Evolutionary conservation across 2,113 vertebrate genomes (phyloP).

Genomic region (Oncorhynchus mykiss): DNA sequence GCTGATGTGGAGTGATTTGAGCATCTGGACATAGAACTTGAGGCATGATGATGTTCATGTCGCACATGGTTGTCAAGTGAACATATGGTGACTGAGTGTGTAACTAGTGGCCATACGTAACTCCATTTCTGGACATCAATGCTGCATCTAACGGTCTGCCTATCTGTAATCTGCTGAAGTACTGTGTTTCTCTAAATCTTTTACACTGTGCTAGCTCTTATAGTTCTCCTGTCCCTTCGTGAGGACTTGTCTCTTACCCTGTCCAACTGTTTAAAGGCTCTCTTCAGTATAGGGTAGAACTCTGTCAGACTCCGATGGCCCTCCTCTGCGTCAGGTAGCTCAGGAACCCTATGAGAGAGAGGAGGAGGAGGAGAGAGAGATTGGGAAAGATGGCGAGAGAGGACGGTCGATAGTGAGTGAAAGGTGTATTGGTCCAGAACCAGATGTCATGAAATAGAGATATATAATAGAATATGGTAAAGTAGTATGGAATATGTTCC

Average conservation of each 20-base stretch:
- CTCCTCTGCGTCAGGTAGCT: constrained; percentile 28
- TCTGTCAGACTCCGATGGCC: constrained; percentile 51
- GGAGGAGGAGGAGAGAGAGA: not conserved
- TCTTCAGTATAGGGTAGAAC: constrained; percentile 54
- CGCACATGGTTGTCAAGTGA: constrained; percentile 55
- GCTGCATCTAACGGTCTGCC: constrained; percentile 53
- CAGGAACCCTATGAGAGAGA: constrained; percentile 20
- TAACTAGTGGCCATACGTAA: constrained; percentile 66
- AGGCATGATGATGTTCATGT: constrained; percentile 39
- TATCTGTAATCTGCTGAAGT: constrained; percentile 50
- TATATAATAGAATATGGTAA: too few relatives aligned
- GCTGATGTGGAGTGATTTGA: constrained; percentile 55
- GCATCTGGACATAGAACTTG: constrained; percentile 59
- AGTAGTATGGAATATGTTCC: too few relatives aligned
- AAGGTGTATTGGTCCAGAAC: not conserved
- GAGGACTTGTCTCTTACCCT: constrained; percentile 37
- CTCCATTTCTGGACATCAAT: constrained; percentile 62
- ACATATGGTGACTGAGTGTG: constrained; percentile 67
- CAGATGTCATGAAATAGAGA: too few relatives aligned
- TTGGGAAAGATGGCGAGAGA: constrained; percentile 2
- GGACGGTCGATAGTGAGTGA: not conserved
- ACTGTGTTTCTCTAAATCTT: constrained; percentile 13
- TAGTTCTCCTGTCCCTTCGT: not conserved
- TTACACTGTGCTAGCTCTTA: not conserved
- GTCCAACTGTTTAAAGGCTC: constrained; percentile 46